These are phyloP conservation scores for Rhea pennata DNA, from an alignment of 2,113 vertebrate genomes.

Conservation along the genomic window DNA sequence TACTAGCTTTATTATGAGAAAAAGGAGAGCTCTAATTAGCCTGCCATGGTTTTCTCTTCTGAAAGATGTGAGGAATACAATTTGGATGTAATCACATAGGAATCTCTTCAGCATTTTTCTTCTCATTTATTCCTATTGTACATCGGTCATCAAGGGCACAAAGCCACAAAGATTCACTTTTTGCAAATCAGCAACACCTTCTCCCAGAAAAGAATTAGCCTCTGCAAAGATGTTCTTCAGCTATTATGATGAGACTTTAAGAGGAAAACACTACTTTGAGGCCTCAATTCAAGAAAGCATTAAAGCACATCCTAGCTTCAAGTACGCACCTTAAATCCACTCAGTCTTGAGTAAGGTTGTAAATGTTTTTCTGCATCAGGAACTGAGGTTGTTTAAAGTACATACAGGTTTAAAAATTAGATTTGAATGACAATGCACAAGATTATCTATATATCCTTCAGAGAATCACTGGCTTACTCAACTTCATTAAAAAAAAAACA, in stretches of 20 bases:
- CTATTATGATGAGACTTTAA: background rate
- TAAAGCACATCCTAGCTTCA: background rate
- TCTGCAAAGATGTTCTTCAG: background rate
- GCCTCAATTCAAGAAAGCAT: background rate
- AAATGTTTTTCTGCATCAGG: background rate
- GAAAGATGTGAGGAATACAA: background rate
- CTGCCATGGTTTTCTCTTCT: constrained; percentile 20
- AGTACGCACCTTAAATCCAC: background rate
- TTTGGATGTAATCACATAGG: constrained; percentile 32
- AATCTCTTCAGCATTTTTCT: constrained; percentile 25
- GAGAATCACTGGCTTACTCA: background rate
- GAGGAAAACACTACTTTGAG: background rate
- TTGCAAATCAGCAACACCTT: background rate
- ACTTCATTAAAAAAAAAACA: background rate
- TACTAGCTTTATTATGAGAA: constrained; percentile 31
- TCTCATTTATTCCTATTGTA: constrained; percentile 12
- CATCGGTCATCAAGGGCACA: background rate
- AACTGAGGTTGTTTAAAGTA: background rate
- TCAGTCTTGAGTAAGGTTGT: background rate
- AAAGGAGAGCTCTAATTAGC: constrained; percentile 19
- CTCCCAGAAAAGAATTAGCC: background rate
- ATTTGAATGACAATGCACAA: background rate
- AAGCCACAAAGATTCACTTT: constrained; percentile 28
- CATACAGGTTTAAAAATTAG: background rate
- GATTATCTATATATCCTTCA: background rate